Base-by-base conservation (phyloP, 2,888 invertebrate species). In the Diarsia brunnea region DNA sequence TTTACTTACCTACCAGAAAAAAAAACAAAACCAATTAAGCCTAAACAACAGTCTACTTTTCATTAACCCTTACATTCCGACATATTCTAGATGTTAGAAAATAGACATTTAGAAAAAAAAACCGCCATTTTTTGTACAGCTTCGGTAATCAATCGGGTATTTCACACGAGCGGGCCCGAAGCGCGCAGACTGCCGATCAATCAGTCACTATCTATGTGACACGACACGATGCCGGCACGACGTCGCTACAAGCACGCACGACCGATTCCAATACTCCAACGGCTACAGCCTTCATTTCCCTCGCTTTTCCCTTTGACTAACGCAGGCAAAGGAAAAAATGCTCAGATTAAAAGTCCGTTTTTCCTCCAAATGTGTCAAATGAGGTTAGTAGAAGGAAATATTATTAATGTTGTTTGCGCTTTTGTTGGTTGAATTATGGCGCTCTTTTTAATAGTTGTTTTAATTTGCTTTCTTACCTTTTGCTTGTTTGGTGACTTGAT, bases 171-270 rank as follows among this genome's bases (percentile, higher is more conserved):
- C 73, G 77, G 73, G 69, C 69, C 65, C 72, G 69, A 69, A 71
- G 77, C 79, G 64, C 69, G 58, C 70, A 85, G 79, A 89, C 38
- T 71, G 69, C 49, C 86, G 78, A 90, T 90, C 89, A 89, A 90
- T 90, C 90, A 89, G 80, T 65, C 74, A 79, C 78, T 88, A 89
- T 89, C 90, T 84, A 70, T 65, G 60, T 73, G 77, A 38, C 66
- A 79, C 83, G 80, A 71, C 75, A 78, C 79, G 87, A 60, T n/a
- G 61, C 64, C 79, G 83, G 86, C 81, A 77, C 86, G 81, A 80
- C 79, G 71, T 21, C 55, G 47, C 55, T 61, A 38, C 65, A 47
- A 47, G 47, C 78, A 82, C 72, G 75, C 84, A 84, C 78, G 83
- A 86, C 71, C 68, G 83, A 61, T 27, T 75, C 66, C 69, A 76